Conservation (phyloP, 2,888 invertebrate genomes). For the Melanophora roralis region DNA sequence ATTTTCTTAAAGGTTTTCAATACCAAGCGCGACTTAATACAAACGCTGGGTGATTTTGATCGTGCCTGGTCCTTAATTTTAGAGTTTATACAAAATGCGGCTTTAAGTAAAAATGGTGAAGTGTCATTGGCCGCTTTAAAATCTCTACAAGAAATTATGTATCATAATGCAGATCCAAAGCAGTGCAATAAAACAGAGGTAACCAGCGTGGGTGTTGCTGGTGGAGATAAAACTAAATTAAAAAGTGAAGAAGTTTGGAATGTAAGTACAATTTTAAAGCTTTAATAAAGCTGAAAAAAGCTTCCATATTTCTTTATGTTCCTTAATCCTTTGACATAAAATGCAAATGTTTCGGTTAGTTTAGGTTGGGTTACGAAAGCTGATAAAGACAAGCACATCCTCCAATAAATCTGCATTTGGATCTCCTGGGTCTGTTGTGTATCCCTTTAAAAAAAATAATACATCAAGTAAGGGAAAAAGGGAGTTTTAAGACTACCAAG, state of each 20-base stretch:
- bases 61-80: slow-evolving; percentile 95
- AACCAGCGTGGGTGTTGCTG: not conserved
- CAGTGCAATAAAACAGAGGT: slow-evolving; percentile 67
- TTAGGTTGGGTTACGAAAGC: too few relatives aligned
- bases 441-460: too few relatives aligned
- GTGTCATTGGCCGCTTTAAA: slow-evolving; percentile 96
- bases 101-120: slow-evolving; percentile 95
- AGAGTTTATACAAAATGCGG: slow-evolving; percentile 95
- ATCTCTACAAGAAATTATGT: slow-evolving; percentile 96
- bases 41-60: slow-evolving; percentile 92
- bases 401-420: too few relatives aligned
- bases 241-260: slow-evolving; percentile 84
- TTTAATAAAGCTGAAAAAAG: too few relatives aligned
- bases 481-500: too few relatives aligned
- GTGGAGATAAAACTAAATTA: slow-evolving; percentile 59
- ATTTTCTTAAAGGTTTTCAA: slow-evolving; percentile 82
- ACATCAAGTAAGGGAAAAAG: too few relatives aligned
- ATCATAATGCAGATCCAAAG: slow-evolving; percentile 79
- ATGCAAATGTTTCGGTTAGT: too few relatives aligned
- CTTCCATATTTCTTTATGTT: too few relatives aligned
- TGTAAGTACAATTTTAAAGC: slow-evolving; percentile 76
- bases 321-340: too few relatives aligned
- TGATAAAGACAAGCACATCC: too few relatives aligned
- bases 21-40: slow-evolving; percentile 90
- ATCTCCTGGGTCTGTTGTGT: too few relatives aligned